Conservation (phyloP, 2,888 invertebrate species). For the Limnephilus lunatus region DNA sequence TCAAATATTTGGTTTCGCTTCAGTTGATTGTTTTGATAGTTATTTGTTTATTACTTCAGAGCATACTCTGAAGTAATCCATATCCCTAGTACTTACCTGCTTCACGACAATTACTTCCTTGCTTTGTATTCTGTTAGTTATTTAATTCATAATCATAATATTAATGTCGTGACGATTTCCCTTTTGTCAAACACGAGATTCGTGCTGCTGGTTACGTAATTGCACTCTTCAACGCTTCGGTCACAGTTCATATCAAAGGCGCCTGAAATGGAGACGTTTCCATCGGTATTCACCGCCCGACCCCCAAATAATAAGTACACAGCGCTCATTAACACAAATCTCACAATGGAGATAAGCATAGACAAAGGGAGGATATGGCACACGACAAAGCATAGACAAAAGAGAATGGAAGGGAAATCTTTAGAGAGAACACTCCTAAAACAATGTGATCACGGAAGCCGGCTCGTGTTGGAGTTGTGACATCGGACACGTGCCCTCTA, state of each 20-base stretch:
- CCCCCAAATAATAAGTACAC: constrained; percentile 1
- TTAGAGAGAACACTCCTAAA: neutral
- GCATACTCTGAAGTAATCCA: neutral
- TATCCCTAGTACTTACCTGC: neutral
- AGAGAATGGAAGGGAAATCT: constrained; percentile 29
- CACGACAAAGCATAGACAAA: constrained; percentile 30
- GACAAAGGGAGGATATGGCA: constrained; percentile 42
- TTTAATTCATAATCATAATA: neutral
- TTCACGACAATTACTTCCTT: neutral
- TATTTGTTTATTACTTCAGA: too few relatives aligned
- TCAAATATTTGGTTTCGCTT: too few relatives aligned
- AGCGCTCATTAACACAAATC: constrained; percentile 24
- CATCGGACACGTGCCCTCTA: neutral
- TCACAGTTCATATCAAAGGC: neutral
- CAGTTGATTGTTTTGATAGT: too few relatives aligned
- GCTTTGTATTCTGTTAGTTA: neutral
- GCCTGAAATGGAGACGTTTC: constrained; percentile 3
- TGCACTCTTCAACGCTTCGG: neutral
- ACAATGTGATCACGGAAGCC: constrained; percentile 28
- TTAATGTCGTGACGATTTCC: constrained; percentile 6
- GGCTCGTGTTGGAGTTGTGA: neutral
- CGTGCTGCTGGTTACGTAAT: neutral
- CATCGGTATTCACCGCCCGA: constrained; percentile 13
- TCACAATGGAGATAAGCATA: constrained; percentile 33
- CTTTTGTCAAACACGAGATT: constrained; percentile 11